Conservation (phyloP, 2,888 invertebrate species). For the Griposia aprilina region DNA sequence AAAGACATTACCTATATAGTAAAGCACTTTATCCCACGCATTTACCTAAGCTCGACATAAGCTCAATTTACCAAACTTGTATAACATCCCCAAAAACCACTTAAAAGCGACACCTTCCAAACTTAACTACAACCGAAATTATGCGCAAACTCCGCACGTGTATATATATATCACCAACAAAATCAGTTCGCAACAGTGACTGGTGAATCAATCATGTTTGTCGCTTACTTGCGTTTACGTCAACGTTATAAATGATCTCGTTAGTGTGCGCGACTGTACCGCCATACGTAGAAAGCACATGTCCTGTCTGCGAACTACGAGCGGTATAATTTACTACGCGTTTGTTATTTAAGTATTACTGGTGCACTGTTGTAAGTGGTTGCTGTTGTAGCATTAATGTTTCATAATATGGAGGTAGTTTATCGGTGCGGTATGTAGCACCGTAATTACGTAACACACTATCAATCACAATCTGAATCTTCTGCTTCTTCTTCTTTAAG, state of each 20-base stretch:
- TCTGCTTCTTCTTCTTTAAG: too few species aligned
- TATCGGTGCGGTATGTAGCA: neutral
- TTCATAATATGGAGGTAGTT: constrained; percentile 8
- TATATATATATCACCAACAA: constrained; percentile 27
- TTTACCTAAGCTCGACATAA: neutral
- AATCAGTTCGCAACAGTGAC: constrained; percentile 52
- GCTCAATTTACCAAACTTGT: constrained; percentile 6
- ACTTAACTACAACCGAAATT: constrained; percentile 30
- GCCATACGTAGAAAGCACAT: constrained; percentile 26
- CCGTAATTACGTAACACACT: too few species aligned
- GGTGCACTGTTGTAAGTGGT: constrained; percentile 28
- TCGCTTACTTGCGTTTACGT: constrained; percentile 58
- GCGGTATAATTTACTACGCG: constrained; percentile 38
- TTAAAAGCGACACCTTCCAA: neutral
- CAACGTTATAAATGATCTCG: constrained; percentile 60
- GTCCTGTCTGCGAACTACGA: constrained; percentile 8
- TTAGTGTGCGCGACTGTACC: constrained; percentile 43
- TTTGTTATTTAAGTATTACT: constrained; percentile 46
- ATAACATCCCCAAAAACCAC: constrained; percentile 4
- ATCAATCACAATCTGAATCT: too few species aligned
- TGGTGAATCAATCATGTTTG: constrained; percentile 61
- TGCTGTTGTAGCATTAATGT: constrained; percentile 12
- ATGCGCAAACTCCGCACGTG: constrained; percentile 27
- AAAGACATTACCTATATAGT: constrained; percentile 5
- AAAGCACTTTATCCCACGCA: neutral